Conservation (phyloP, 2,113 vertebrate species). For the Porphyrio hochstetteri region DNA sequence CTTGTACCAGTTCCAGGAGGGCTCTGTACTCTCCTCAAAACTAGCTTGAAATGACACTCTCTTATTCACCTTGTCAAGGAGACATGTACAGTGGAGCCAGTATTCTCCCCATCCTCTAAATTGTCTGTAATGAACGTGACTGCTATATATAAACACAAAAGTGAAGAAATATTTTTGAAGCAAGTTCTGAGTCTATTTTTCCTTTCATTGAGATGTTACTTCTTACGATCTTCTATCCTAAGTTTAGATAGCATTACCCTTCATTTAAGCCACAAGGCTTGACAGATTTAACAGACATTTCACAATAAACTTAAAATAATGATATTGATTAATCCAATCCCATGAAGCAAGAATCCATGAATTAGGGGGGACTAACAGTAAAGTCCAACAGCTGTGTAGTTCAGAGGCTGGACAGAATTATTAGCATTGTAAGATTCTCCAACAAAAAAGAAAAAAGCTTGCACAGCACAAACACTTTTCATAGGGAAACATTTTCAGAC, state of each 20-base stretch:
- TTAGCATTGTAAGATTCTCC: background rate
- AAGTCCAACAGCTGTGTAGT: background rate
- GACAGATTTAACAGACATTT: background rate
- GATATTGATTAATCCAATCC: background rate
- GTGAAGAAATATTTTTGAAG: background rate
- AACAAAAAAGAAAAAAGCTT: background rate
- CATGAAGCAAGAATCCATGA: background rate
- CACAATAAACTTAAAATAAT: slow-evolving; percentile 13
- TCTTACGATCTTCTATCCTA: background rate
- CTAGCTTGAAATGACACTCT: background rate
- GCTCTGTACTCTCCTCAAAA: background rate
- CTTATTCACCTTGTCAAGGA: slow-evolving; percentile 37
- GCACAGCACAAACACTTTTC: background rate
- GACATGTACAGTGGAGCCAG: background rate
- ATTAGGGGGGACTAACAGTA: background rate
- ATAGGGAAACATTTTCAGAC: background rate
- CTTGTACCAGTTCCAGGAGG: slow-evolving; percentile 33
- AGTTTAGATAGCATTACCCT: slow-evolving; percentile 3
- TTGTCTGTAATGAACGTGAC: slow-evolving; percentile 2
- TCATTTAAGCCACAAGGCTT: background rate
- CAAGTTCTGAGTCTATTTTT: background rate
- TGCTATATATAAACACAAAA: slow-evolving; percentile 27
- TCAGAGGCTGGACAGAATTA: background rate
- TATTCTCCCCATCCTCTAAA: background rate
- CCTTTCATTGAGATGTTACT: background rate